Evolutionary conservation across 1,140 invertebrate species (phyloP).

Genomic region (Halyomorpha halys): DNA sequence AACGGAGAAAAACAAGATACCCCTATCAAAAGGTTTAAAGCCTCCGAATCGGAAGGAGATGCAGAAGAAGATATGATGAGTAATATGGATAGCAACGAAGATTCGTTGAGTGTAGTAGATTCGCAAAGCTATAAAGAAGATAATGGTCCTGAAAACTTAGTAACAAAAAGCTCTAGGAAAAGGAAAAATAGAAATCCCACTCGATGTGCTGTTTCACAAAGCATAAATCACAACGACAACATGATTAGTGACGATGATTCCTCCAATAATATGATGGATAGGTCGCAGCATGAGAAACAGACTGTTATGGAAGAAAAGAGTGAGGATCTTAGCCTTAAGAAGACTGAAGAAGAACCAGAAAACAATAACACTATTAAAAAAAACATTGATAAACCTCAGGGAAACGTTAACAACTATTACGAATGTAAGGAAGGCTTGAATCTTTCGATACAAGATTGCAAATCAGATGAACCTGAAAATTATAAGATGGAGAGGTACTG

Average conservation of each 20-base stretch:
- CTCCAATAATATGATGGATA: conserved; percentile 51
- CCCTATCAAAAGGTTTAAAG: conserved; percentile 51
- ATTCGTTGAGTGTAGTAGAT: conserved; percentile 49
- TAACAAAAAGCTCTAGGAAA: conserved; percentile 47
- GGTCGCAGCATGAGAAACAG: conserved; percentile 20
- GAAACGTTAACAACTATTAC: conserved; percentile 9
- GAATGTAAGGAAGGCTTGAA: conserved; percentile 21
- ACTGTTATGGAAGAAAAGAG: conserved; percentile 16
- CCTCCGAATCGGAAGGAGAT: conserved; percentile 46
- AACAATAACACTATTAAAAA: conserved; percentile 28
- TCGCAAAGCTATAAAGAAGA: conserved; percentile 44
- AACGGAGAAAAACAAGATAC: conserved; percentile 38
- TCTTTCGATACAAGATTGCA: conserved; percentile 12
- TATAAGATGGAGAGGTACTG: conserved; percentile 28
- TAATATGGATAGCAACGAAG: conserved; percentile 62
- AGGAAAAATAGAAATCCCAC: conserved; percentile 87
- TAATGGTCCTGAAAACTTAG: conserved; percentile 36
- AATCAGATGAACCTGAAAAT: conserved; percentile 24
- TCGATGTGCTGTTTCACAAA: conserved; percentile 53
- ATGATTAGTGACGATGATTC: conserved; percentile 53
- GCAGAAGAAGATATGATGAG: conserved; percentile 51
- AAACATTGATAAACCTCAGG: conserved; percentile 22
- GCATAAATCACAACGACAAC: conserved; percentile 39
- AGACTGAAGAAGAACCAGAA: conserved; percentile 24
- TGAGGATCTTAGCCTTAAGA: conserved; percentile 27